phyloP scores from a whole-genome alignment of 2,888 invertebrate genomes.

The Ichneumoninae sp. region DNA sequence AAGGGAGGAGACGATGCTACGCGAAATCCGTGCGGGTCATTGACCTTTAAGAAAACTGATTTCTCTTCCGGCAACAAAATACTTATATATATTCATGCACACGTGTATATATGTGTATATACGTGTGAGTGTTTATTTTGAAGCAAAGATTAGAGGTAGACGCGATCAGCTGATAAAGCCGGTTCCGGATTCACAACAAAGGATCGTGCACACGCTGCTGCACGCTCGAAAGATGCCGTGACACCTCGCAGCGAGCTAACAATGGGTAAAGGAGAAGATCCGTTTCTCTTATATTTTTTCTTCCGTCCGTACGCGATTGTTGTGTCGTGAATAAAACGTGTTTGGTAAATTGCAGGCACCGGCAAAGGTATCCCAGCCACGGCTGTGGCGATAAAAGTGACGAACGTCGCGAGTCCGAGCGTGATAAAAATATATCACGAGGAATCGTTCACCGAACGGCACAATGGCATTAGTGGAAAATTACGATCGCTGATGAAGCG shows the following conservation, averaged over 20 bases:
- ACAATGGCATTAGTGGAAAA: slow-evolving; percentile 63
- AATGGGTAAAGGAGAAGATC: slow-evolving; percentile 27
- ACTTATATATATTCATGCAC: background rate
- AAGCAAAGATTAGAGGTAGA: background rate
- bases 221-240: background rate
- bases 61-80: slow-evolving; percentile 18
- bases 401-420: slow-evolving; percentile 76
- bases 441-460: slow-evolving; percentile 47
- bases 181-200: slow-evolving; percentile 15
- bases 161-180: slow-evolving; percentile 33
- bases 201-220: background rate
- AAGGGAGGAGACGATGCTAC: background rate
- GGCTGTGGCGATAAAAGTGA: slow-evolving; percentile 73
- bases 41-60: background rate
- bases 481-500: slow-evolving; percentile 55
- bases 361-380: slow-evolving; percentile 61
- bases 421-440: slow-evolving; percentile 72
- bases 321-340: background rate
- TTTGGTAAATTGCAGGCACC: background rate
- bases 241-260: background rate
- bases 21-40: background rate
- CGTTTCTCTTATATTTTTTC: background rate
- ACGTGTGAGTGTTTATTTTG: background rate
- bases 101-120: background rate
- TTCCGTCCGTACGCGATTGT: background rate